These are phyloP conservation scores for Dendrocincla fuliginosa DNA, from an alignment of 2,797 vertebrate species.

Conservation along the genomic window DNA sequence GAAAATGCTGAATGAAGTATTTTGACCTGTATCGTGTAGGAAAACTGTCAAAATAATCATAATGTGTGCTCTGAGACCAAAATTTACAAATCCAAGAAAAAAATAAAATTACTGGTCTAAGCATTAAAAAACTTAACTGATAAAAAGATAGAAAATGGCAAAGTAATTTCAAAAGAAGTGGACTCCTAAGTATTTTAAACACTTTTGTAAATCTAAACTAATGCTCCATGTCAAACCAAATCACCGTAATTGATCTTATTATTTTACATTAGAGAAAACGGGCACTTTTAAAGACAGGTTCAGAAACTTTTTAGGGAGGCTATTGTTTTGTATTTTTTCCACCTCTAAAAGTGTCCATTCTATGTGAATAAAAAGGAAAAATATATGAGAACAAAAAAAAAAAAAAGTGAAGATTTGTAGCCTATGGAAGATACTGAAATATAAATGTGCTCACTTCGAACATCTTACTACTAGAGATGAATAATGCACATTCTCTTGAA, in stretches of 20 bases:
- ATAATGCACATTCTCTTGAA: not conserved
- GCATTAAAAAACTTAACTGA: rapidly evolving
- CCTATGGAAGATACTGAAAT: not conserved
- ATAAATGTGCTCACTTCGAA: not conserved
- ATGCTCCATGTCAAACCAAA: not conserved
- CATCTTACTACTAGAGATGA: not conserved
- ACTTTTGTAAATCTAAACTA: not conserved
- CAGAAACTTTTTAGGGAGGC: not conserved
- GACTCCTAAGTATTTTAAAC: not conserved
- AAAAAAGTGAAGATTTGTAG: not conserved
- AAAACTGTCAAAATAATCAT: not conserved
- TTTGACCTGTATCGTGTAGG: not conserved
- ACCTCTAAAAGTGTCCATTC: not conserved
- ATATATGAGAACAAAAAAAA: not conserved
- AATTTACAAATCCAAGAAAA: not conserved
- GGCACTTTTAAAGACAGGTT: not conserved
- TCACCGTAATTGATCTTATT: not conserved
- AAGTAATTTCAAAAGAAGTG: not conserved
- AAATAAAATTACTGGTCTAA: not conserved
- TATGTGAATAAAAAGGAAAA: not conserved
- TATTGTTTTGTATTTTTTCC: not conserved
- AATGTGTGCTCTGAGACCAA: not conserved
- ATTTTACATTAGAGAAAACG: not conserved
- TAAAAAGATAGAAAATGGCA: not conserved
- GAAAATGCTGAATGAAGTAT: not conserved